Evolutionary conservation across 1,140 invertebrate genomes (phyloP).

Genomic region (Gonatopus flavifemur): DNA sequence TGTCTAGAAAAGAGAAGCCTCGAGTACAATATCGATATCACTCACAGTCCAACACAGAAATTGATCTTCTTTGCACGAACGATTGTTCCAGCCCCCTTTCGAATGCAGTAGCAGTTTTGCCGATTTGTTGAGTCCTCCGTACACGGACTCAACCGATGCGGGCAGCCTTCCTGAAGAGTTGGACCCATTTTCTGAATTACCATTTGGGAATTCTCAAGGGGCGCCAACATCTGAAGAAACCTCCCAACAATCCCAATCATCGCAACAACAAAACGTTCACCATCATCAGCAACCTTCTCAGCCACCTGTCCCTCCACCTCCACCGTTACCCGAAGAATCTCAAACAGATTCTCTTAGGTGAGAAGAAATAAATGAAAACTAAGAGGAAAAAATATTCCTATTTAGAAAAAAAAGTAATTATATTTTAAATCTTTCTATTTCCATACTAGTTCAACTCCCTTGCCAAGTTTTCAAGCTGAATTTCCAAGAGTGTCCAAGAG

Average conservation of each 20-base stretch:
- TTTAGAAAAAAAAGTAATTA: too few species aligned
- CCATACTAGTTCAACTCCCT: constrained; percentile 61
- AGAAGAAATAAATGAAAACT: too few species aligned
- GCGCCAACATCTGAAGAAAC: constrained; percentile 39
- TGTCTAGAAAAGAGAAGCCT: too few species aligned
- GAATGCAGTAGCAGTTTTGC: constrained; percentile 67
- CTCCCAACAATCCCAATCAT: too few species aligned
- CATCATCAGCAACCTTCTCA: constrained; percentile 40
- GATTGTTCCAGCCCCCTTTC: constrained; percentile 63
- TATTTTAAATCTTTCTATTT: too few species aligned
- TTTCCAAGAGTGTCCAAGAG: too few species aligned
- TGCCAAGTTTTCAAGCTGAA: constrained; percentile 85
- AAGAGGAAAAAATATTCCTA: too few species aligned
- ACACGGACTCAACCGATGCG: constrained; percentile 57
- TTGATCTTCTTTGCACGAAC: too few species aligned
- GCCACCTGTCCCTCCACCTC: constrained; percentile 38
- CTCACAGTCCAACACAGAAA: too few species aligned
- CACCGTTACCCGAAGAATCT: constrained; percentile 51
- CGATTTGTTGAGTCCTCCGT: constrained; percentile 65
- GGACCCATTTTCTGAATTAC: constrained; percentile 57
- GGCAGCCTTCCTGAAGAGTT: constrained; percentile 56
- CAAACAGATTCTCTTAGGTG: constrained; percentile 54
- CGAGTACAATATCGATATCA: too few species aligned
- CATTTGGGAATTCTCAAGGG: constrained; percentile 45
- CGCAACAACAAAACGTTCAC: constrained; percentile 29